These are phyloP conservation scores for Raja brachyura DNA, from an alignment of 2,113 vertebrate species.

Conservation along the genomic window DNA sequence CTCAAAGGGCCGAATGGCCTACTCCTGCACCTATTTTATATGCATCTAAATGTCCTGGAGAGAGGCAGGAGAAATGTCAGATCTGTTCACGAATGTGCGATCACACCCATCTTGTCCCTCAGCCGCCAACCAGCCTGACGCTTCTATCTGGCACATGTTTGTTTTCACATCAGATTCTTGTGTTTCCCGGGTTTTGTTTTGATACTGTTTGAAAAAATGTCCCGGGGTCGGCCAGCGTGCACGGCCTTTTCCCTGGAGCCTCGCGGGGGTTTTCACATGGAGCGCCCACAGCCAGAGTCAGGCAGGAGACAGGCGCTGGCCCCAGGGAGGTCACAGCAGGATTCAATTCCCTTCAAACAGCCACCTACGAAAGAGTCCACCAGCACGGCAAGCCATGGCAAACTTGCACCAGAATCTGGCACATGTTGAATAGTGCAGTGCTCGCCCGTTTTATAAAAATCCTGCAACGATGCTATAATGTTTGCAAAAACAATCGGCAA, in stretches of 20 bases:
- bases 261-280: background rate
- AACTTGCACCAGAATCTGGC: background rate
- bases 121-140: background rate
- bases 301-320: background rate
- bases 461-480: background rate
- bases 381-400: background rate
- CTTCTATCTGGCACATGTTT: background rate
- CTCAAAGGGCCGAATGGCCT: too few relatives aligned
- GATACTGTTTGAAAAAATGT: background rate
- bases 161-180: background rate
- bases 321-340: background rate
- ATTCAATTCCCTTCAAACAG: background rate
- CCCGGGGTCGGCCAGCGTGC: background rate
- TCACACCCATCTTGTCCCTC: background rate
- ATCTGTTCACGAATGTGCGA: background rate
- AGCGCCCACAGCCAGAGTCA: background rate
- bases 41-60: background rate
- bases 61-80: background rate
- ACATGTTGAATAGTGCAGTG: too few relatives aligned
- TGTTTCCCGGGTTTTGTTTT: slow-evolving; percentile 5
- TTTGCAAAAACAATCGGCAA: background rate
- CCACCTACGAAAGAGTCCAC: background rate
- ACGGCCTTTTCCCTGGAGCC: background rate
- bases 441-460: background rate
- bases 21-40: too few relatives aligned